Conservation (phyloP, 2,888 invertebrate species). For the Thera obeliscata region DNA sequence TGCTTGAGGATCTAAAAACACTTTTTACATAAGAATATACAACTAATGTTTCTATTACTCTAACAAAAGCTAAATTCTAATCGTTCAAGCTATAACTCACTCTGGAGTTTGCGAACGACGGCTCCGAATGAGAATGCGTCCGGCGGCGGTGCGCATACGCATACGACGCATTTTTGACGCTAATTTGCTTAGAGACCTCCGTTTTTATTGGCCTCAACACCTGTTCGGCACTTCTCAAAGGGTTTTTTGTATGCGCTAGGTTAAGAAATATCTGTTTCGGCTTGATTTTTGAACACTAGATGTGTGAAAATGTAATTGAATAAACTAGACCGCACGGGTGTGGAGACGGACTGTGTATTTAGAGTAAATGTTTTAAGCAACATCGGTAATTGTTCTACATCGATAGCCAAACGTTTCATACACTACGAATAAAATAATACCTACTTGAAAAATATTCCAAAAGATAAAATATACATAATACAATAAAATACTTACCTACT, state of each 20-base stretch:
- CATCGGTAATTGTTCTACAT: too few species aligned
- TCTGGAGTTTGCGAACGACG: constrained; percentile 36
- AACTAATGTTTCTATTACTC: constrained; percentile 15
- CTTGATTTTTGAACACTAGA: background rate
- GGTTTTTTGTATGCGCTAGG: constrained; percentile 12
- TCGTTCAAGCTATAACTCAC: constrained; percentile 39
- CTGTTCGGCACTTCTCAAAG: constrained; percentile 37
- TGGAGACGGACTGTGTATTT: too few species aligned
- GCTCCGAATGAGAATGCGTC: constrained; percentile 38
- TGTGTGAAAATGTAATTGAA: background rate
- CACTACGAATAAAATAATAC: too few species aligned
- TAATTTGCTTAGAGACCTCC: constrained; percentile 45
- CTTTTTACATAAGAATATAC: constrained; percentile 3
- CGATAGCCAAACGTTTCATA: too few species aligned
- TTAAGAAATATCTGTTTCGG: constrained; percentile 2
- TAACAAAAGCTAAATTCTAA: constrained; percentile 10
- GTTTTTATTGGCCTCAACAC: constrained; percentile 39
- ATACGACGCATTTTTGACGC: constrained; percentile 44
- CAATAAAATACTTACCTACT: too few species aligned
- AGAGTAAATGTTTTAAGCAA: too few species aligned
- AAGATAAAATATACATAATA: too few species aligned
- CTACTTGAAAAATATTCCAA: too few species aligned
- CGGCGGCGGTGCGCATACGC: constrained; percentile 33
- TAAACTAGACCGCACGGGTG: background rate
- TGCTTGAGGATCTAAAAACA: too few species aligned